phyloP scores from a whole-genome alignment of 1,140 invertebrate genomes.

The Drosophila eugracilis region DNA sequence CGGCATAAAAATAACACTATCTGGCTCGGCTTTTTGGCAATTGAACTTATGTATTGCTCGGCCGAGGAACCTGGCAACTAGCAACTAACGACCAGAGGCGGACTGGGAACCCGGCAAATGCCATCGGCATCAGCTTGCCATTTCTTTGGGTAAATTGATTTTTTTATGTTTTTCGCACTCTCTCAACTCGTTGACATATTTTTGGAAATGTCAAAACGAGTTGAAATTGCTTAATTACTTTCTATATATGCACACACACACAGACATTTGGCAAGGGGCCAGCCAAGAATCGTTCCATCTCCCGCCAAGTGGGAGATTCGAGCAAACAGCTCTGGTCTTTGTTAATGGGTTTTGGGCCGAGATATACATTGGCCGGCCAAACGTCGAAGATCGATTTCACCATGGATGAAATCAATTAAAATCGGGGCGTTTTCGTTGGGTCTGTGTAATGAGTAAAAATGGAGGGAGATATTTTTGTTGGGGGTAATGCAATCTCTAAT shows the following conservation, averaged over 20 bases:
- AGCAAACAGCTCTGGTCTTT: conserved; percentile 42
- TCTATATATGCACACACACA: too few relatives aligned
- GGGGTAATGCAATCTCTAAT: background rate
- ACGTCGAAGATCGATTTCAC: conserved; percentile 53
- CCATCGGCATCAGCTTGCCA: conserved; percentile 70
- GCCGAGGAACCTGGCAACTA: conserved; percentile 35
- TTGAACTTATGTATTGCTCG: conserved; percentile 33
- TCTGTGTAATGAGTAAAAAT: conserved; percentile 7
- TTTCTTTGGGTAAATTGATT: conserved; percentile 37
- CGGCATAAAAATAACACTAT: conserved; percentile 71
- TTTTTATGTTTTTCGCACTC: conserved; percentile 59
- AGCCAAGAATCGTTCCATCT: conserved; percentile 23
- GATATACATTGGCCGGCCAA: conserved; percentile 22
- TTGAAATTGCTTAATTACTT: conserved; percentile 79
- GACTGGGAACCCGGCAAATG: conserved; percentile 53
- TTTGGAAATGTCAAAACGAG: conserved; percentile 80
- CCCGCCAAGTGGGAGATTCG: conserved; percentile 14
- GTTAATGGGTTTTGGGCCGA: conserved; percentile 19
- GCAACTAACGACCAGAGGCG: conserved; percentile 12
- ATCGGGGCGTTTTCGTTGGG: conserved; percentile 12
- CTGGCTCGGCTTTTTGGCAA: conserved; percentile 68
- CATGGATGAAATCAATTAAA: conserved; percentile 37
- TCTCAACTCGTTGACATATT: conserved; percentile 72
- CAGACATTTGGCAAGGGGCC: conserved; percentile 55
- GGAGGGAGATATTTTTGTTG: background rate